Percentiles rank a stretch among this genome's conserved stretches.
Evolutionary conservation across 2,113 vertebrate species (phyloP).

Genomic region (Pseudonaja textilis): DNA sequence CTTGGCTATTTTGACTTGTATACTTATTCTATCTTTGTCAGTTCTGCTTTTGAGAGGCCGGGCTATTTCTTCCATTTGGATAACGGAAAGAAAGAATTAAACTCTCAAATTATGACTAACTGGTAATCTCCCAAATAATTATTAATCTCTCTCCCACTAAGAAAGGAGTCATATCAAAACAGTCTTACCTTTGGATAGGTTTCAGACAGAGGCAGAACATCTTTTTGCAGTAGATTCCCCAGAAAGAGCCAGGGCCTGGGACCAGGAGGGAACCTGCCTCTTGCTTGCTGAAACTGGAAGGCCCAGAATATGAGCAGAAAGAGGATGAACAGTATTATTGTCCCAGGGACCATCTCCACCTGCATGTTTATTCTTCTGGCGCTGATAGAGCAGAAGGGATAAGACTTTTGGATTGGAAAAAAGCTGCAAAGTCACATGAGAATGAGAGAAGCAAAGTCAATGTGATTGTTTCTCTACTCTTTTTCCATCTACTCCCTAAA

Average conservation of each 20-base stretch:
- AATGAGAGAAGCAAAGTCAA: not conserved
- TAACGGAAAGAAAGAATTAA: too few species aligned
- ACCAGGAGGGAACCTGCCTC: constrained; percentile 34
- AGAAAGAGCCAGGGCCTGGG: constrained; percentile 42
- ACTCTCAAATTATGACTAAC: too few species aligned
- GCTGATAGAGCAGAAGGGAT: not conserved
- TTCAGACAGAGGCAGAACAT: constrained; percentile 37
- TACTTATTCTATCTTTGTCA: too few species aligned
- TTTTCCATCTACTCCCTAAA: not conserved
- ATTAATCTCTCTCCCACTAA: not conserved
- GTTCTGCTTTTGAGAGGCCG: too few species aligned
- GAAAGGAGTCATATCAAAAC: not conserved
- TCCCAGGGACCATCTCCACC: not conserved
- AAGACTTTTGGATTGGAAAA: not conserved
- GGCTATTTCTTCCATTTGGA: too few species aligned
- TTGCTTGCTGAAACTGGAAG: not conserved
- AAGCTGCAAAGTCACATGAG: not conserved
- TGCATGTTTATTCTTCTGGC: not conserved
- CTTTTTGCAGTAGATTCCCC: constrained; percentile 59
- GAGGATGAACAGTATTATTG: not conserved
- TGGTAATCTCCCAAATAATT: too few species aligned
- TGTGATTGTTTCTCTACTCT: not conserved
- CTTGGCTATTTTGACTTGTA: too few species aligned
- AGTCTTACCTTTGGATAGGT: not conserved
- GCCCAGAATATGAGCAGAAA: not conserved